Evolutionary conservation across 2,797 vertebrate species (phyloP).

Genomic region (Octomys mimax): DNA sequence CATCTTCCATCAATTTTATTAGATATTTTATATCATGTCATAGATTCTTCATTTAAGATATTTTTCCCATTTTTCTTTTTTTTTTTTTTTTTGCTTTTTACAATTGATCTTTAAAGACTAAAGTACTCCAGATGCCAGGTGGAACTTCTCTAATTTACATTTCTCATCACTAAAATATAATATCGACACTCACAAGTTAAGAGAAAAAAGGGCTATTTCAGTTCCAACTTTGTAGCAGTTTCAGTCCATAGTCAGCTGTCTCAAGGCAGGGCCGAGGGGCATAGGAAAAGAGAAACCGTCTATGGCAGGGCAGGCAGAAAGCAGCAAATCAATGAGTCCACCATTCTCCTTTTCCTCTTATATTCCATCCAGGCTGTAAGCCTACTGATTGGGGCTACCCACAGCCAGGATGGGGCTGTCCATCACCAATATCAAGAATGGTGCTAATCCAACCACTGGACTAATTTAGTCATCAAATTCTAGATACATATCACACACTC

Average conservation of each 20-base stretch:
- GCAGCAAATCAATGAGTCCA: background rate
- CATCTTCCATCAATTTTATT: background rate
- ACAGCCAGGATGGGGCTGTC: background rate
- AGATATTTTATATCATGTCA: background rate
- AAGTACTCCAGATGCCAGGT: background rate
- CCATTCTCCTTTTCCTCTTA: background rate
- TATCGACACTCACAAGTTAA: background rate
- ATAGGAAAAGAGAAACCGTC: background rate
- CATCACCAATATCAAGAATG: background rate
- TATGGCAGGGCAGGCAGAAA: background rate
- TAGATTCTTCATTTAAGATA: background rate
- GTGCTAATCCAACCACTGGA: background rate
- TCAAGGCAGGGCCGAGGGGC: background rate
- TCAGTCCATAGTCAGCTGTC: background rate
- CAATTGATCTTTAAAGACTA: background rate
- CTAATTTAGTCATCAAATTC: background rate
- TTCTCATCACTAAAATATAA: background rate
- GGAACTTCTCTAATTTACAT: background rate
- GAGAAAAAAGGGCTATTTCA: background rate
- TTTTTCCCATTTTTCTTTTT: background rate
- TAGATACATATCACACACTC: background rate
- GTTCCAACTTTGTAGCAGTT: background rate
- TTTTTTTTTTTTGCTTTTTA: background rate
- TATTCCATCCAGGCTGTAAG: background rate
- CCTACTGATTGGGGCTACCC: background rate